Base-by-base conservation (phyloP, 2,113 vertebrate species). In the Heteronetta atricapilla region DNA sequence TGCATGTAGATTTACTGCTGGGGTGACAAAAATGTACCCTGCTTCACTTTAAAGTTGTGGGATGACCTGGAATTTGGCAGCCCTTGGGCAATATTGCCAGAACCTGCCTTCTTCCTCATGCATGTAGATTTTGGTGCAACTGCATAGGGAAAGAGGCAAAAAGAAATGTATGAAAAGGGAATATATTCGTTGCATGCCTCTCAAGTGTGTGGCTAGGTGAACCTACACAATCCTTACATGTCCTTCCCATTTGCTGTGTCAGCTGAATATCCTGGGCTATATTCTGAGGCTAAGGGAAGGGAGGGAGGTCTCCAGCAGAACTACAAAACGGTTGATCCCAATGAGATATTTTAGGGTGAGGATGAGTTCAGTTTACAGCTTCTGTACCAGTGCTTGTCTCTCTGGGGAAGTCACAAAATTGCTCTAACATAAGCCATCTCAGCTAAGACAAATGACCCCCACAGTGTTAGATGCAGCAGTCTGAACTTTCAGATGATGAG, bases 401-500 rank as follows among this genome's bases (percentile, higher is more conserved):
- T 82, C 64, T 60, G 17, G 3, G 88, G 78, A 94, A 81, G 34
- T 76, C 82, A 78, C 56, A 76, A 68, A 91, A 42, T 88, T 79
- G 5, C 56, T 89, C 40, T 56, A 23, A 91, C 93, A 76, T 73
- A 62, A 93, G 36, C 33, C 21, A 0, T 60, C n/a, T 50, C 74
- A 89, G n/a, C 63, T 66, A 4, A 59, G 82, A 80, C 48, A 89
- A 91, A 67, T 80, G 46, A 20, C 21, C 16, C 16, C 33, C 53
- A 58, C 56, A 42, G 56, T 31, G 44, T n/a, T 77, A 36, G 18
- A n/a, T 5, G 2, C 4, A 14, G 77, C 77, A 94, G 69, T 60
- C 13, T 58, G 76, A 94, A 86, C 88, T 90, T 91, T 96, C 66
- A 82, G 67, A 77, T 88, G 69, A 87, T 73, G 89, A 93, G 82